Conservation (phyloP, 2,888 invertebrate genomes). For the Machimus rusticus region DNA sequence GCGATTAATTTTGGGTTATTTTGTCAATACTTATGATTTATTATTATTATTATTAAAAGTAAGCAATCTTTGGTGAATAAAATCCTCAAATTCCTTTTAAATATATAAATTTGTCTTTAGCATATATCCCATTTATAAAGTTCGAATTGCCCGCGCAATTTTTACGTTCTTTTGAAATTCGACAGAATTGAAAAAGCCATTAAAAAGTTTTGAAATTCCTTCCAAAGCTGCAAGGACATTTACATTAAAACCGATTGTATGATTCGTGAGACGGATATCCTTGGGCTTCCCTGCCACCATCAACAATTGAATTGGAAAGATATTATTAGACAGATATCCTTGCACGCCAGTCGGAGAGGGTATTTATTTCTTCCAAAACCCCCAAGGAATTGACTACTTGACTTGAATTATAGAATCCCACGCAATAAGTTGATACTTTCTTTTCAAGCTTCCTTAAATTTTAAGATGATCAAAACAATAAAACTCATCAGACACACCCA, state of each 20-base stretch:
- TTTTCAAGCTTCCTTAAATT: not conserved
- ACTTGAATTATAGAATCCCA: not conserved
- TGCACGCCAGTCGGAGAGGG: not conserved
- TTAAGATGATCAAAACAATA: not conserved
- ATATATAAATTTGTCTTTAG: not conserved
- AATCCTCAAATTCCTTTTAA: not conserved
- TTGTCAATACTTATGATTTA: no score
- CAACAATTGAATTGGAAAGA: not conserved
- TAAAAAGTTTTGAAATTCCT: not conserved
- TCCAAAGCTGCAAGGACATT: not conserved
- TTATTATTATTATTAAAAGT: no score
- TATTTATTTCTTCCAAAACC: not conserved
- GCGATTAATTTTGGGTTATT: not conserved
- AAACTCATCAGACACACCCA: not conserved
- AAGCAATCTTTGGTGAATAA: not conserved
- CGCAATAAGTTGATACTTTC: not conserved
- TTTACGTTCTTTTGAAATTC: not conserved
- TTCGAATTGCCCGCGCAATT: not conserved
- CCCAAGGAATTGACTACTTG: not conserved
- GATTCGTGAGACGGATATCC: not conserved
- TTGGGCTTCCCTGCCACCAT: not conserved
- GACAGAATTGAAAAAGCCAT: not conserved
- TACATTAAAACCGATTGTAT: not conserved
- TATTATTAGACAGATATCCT: not conserved
- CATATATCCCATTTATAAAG: not conserved